These are phyloP conservation scores for Grallaria varia DNA, from an alignment of 2,113 vertebrate genomes.

Conservation along the genomic window DNA sequence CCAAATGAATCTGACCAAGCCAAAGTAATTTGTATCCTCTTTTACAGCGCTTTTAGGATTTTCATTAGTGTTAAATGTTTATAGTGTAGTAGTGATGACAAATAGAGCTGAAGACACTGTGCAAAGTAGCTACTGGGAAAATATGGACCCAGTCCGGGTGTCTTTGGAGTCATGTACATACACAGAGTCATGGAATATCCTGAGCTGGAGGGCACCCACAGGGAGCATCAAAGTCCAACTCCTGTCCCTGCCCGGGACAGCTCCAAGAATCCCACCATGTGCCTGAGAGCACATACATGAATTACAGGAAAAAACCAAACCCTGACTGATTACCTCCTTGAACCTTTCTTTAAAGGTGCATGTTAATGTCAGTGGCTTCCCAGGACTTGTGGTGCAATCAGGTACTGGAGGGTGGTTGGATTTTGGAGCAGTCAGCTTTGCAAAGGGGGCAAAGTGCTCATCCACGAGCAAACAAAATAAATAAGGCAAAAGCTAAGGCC, in stretches of 20 bases:
- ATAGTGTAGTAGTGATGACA: not conserved
- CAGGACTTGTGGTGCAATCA: not conserved
- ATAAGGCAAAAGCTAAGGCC: not conserved
- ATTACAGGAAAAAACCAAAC: not conserved
- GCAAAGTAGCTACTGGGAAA: not conserved
- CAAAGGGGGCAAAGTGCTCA: conserved; percentile 24
- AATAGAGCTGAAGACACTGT: not conserved
- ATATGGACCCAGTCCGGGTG: not conserved
- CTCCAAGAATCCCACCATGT: not conserved
- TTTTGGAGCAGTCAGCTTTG: not conserved
- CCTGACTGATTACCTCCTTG: not conserved
- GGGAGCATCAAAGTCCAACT: not conserved
- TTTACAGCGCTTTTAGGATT: not conserved
- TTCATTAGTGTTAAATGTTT: not conserved
- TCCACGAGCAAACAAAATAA: not conserved
- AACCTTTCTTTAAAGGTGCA: not conserved
- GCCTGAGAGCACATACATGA: not conserved
- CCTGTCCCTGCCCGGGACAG: not conserved
- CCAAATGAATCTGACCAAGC: not conserved
- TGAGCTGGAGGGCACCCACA: not conserved
- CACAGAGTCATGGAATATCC: not conserved
- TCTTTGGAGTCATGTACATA: not conserved
- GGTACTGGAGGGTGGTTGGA: not conserved
- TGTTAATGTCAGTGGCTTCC: not conserved
- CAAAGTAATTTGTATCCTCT: not conserved